Evolutionary conservation across 2,797 vertebrate genomes (phyloP).

Genomic region (Onychomys torridus): DNA sequence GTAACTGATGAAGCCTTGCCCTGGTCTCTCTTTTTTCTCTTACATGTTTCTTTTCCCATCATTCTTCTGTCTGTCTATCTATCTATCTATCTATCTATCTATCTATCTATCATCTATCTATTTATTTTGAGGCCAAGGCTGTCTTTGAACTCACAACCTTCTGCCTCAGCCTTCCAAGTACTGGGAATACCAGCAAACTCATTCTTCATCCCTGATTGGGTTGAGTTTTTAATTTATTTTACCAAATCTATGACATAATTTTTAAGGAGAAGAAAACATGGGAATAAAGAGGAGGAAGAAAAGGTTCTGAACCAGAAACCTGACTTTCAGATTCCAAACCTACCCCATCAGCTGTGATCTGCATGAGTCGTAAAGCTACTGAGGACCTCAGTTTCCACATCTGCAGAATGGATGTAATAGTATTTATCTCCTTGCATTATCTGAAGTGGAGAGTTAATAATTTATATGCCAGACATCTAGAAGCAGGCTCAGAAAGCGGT

Average conservation of each 20-base stretch:
- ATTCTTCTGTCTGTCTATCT: too few species aligned
- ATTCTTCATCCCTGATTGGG: background rate
- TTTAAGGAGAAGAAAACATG: background rate
- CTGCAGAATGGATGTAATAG: background rate
- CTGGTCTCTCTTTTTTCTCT: background rate
- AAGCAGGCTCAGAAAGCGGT: background rate
- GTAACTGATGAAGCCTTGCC: background rate
- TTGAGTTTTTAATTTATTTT: background rate
- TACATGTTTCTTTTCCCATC: background rate
- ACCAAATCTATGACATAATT: background rate
- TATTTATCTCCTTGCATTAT: background rate
- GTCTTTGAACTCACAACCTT: background rate
- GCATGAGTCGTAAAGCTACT: background rate
- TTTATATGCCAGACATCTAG: background rate
- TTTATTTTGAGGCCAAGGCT: background rate
- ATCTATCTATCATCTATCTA: background rate
- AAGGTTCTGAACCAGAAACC: background rate
- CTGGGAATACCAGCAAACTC: background rate
- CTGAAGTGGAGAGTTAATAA: background rate
- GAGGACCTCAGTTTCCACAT: background rate
- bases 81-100: background rate
- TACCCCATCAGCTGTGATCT: background rate
- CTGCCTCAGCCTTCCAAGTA: background rate
- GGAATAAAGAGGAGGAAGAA: background rate
- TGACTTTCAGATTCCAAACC: background rate